Base-by-base conservation (phyloP, 2,888 invertebrate species). In the Cheilosia soror region DNA sequence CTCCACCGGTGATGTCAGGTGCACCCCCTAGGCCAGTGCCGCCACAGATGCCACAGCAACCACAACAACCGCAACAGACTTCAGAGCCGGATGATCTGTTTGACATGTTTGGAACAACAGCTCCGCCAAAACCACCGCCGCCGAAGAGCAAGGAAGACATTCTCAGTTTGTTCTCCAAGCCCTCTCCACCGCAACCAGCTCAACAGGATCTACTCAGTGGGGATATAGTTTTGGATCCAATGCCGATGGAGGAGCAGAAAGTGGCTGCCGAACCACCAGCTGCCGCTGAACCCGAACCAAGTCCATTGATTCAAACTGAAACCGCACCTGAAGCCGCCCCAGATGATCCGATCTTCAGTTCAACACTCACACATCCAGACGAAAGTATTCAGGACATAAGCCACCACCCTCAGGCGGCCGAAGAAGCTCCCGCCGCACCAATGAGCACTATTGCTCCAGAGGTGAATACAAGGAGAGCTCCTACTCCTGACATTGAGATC, bases 101-200 rank as follows among this genome's bases (percentile, higher is more conserved):
- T 77, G 94, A 94, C 80, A 92, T 92, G 91, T 93, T 93, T 81
- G 92, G 92, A 1, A 90, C 90, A 62, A 86, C 93, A 3, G 93
- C 94, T 25, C 94, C 93, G n/a, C 88, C 94, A 0, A 93, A 92
- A 65, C 94, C 94, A 2, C 92, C 93, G 29, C 90, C 92, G 4
- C 93, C 91, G 60, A 94, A 94, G 49, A 93, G 93, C 5, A 95
- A 94, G 82, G 94, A 94, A 89, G 94, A 93, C 58, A 95, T 95
- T 68, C 89, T 95, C 44, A 95, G 94, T 89, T 90, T 95, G 55
- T 95, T 94, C 87, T 89, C 90, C 58, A 91, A 91, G 82, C 91
- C 91, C 5, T 75, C 89, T 5, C 89, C 88, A 62, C 88, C 90
- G 7, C 87, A 84, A 80, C 88, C 88, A 47, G 87, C 93, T 91